Conservation (phyloP, 2,113 vertebrate genomes). For the Sterrhoptilus dennistouni region DNA sequence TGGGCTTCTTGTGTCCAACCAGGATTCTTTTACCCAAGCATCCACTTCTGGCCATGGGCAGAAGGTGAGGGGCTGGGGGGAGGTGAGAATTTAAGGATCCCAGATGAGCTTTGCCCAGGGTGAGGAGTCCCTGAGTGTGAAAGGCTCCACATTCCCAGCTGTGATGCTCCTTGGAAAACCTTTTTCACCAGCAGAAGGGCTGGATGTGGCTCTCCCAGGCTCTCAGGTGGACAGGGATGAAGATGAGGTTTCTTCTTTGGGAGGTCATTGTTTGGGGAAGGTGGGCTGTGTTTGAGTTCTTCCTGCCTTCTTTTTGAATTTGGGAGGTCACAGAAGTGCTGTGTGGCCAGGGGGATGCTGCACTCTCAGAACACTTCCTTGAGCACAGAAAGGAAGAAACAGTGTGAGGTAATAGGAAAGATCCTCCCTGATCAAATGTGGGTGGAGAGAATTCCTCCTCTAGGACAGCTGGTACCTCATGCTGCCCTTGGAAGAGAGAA, state of each 20-base stretch:
- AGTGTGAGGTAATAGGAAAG: background rate
- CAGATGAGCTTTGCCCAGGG: fast-evolving
- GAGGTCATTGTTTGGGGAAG: background rate
- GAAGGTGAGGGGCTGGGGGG: background rate
- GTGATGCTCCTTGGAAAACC: background rate
- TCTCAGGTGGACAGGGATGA: background rate
- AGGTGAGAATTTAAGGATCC: background rate
- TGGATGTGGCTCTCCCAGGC: background rate
- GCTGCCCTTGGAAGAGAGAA: background rate
- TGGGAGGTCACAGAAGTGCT: background rate
- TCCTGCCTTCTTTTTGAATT: background rate
- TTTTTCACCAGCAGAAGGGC: background rate
- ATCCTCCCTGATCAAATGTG: background rate
- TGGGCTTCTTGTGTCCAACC: background rate
- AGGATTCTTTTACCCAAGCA: background rate
- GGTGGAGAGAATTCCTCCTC: background rate
- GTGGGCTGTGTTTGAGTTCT: background rate
- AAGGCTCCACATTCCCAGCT: background rate
- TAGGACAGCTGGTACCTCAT: background rate
- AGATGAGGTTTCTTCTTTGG: background rate
- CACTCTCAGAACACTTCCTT: background rate
- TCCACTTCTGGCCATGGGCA: fast-evolving
- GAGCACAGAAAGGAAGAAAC: background rate
- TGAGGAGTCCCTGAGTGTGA: background rate
- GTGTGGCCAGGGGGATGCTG: fast-evolving